phyloP scores from a whole-genome alignment of 2,888 invertebrate species.

The Coleophora flavipennella region DNA sequence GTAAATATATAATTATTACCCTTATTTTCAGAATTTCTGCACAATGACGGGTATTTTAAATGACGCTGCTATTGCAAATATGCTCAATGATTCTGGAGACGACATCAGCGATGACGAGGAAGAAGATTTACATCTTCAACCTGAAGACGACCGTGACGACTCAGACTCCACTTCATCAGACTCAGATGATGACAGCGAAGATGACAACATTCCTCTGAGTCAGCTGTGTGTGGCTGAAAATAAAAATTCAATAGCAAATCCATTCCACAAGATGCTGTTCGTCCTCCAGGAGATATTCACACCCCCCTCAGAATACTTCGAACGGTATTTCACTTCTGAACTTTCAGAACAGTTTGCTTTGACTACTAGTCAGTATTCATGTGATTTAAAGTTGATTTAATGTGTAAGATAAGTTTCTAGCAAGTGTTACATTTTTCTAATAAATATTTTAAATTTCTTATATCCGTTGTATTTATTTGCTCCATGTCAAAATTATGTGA shows the following conservation, averaged over 20 bases:
- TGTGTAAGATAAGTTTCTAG: no score
- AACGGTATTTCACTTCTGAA: no score
- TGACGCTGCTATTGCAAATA: slow-evolving; percentile 5
- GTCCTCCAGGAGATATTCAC: slow-evolving; percentile 3
- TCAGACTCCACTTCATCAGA: slow-evolving; percentile 1
- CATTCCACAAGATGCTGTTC: slow-evolving; percentile 5
- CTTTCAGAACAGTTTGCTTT: no score
- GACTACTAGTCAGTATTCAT: no score
- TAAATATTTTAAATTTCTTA: no score
- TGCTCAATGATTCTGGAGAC: slow-evolving; percentile 8
- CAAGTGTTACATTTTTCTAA: no score
- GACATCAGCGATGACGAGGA: slow-evolving; percentile 4
- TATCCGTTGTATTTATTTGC: no score
- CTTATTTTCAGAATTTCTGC: neutral
- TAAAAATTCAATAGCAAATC: slow-evolving; percentile 4
- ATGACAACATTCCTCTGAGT: slow-evolving; percentile 8
- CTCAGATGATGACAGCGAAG: slow-evolving; percentile 1
- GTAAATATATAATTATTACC: neutral
- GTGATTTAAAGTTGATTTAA: no score
- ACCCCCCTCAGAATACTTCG: no score
- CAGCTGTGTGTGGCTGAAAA: slow-evolving; percentile 3
- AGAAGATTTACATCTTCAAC: neutral
- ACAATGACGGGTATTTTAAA: neutral
- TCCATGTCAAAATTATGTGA: no score
- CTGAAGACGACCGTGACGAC: neutral